phyloP scores from a whole-genome alignment of 2,797 vertebrate genomes.

The Ciconia nigra region DNA sequence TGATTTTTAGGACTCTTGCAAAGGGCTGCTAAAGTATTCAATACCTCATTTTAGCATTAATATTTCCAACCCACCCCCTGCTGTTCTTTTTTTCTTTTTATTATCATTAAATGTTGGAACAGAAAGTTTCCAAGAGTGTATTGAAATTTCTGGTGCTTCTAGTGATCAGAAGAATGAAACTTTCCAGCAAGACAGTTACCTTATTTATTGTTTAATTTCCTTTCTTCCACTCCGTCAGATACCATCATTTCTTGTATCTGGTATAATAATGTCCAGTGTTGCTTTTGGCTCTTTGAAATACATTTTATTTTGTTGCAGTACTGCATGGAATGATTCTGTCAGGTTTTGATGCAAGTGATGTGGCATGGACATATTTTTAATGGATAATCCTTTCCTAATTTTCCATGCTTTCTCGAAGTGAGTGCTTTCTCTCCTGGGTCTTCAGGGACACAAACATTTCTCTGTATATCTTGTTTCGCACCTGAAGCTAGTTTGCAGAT shows the following conservation, averaged over 20 bases:
- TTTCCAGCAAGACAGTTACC: neutral
- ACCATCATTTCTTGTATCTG: slow-evolving; percentile 30
- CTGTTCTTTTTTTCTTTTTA: slow-evolving; percentile 21
- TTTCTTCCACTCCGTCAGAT: slow-evolving; percentile 40
- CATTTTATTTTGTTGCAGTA: slow-evolving; percentile 35
- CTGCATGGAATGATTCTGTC: neutral
- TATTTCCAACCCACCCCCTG: neutral
- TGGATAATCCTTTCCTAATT: slow-evolving; percentile 55
- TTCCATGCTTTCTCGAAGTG: slow-evolving; percentile 9
- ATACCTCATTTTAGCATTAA: slow-evolving; percentile 1
- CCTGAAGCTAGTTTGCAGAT: slow-evolving; percentile 52
- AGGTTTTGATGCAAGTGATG: slow-evolving; percentile 11
- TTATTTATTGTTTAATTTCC: slow-evolving; percentile 68
- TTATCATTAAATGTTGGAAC: slow-evolving; percentile 30
- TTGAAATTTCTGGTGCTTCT: slow-evolving; percentile 2
- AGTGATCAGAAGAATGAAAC: neutral
- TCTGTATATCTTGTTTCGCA: slow-evolving; percentile 47
- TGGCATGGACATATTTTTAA: slow-evolving; percentile 1
- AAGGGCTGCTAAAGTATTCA: slow-evolving; percentile 57
- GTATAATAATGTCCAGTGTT: slow-evolving; percentile 54
- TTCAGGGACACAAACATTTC: slow-evolving; percentile 24
- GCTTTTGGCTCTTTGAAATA: slow-evolving; percentile 44
- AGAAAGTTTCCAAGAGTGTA: slow-evolving; percentile 27
- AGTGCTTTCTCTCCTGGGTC: neutral
- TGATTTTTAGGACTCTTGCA: neutral